Conservation (phyloP, 2,113 vertebrate species). For the Cryptomyrus ogoouensis region DNA sequence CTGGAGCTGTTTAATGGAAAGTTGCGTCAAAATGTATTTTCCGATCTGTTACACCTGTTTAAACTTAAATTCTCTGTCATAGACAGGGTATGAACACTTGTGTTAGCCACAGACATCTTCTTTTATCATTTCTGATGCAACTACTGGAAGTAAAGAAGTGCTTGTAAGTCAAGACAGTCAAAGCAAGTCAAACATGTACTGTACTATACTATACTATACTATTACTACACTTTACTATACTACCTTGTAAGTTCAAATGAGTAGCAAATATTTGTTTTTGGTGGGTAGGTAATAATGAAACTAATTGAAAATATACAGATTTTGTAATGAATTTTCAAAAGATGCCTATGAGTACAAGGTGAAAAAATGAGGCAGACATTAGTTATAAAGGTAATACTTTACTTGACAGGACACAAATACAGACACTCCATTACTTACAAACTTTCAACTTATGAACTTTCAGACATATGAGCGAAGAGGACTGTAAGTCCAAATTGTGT, state of each 20-base stretch:
- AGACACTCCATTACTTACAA: too few relatives aligned
- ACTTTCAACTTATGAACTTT: too few relatives aligned
- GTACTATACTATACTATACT: neutral
- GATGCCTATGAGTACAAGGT: neutral
- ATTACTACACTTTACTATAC: neutral
- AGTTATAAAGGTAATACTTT: neutral
- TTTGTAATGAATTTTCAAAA: neutral
- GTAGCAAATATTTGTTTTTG: neutral
- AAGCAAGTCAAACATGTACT: neutral
- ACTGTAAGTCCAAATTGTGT: too few relatives aligned
- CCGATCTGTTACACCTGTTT: neutral
- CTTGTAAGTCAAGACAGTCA: neutral
- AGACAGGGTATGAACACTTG: neutral
- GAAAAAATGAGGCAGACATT: neutral
- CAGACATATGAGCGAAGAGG: too few relatives aligned
- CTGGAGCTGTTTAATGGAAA: neutral
- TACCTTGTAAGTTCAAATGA: neutral
- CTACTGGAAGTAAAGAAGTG: neutral
- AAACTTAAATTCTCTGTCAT: neutral
- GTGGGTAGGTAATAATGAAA: neutral
- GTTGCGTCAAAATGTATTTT: neutral
- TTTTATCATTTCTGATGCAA: conserved; percentile 2
- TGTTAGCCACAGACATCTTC: neutral
- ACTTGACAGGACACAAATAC: too few relatives aligned
- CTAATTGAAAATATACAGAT: neutral